Base-by-base conservation (phyloP, 2,888 invertebrate genomes). In the Palloptera scutellata region DNA sequence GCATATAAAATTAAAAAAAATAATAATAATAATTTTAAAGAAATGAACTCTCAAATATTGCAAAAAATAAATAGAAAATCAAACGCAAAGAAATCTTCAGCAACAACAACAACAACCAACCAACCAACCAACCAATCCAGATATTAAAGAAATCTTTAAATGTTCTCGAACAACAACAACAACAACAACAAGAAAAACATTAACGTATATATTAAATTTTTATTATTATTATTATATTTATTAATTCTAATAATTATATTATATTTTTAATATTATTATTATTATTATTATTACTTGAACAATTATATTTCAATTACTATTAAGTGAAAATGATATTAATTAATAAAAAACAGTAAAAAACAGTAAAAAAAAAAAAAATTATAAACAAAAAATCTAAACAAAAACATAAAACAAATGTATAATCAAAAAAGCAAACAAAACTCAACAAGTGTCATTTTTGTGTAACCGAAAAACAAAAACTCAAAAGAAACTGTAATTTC, bases 131-230 rank as follows among this genome's bases (percentile, higher is more conserved):
- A 65, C 10, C 42, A 60, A 30, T 19, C 42, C 19, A 40, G 15
- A 54, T 41, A 15, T 15, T 53, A 52, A 48, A 19, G 10, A 48
- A 48, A 48, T 13, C 48, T 48, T 48, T 15, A 59, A 45, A 41
- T 48, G 51, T 45, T 55, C 43, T 30, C 30, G 30, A 48, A 48
- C 9, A 48, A 48, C 1, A 45, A 45, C 45, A 45, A 45, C 45
- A 45, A 45, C 45, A 45, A 13, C 48, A 48, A 15, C 48, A 48
- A 48, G 15, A 48, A 45, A 61, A 61, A 30, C 54, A 65, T 64
- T 57, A 64, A 64, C 58, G 51, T 20, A 65, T 65, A 59, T 19
- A 60, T 57, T 48, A 57, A 51, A 57, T 48, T 64, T 51, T 58
- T 64, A 55, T 48, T 30, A 64, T 52, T 61, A 61, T 41, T 53